phyloP scores from a whole-genome alignment of 2,113 vertebrate genomes.

The Neoarius graeffei region DNA sequence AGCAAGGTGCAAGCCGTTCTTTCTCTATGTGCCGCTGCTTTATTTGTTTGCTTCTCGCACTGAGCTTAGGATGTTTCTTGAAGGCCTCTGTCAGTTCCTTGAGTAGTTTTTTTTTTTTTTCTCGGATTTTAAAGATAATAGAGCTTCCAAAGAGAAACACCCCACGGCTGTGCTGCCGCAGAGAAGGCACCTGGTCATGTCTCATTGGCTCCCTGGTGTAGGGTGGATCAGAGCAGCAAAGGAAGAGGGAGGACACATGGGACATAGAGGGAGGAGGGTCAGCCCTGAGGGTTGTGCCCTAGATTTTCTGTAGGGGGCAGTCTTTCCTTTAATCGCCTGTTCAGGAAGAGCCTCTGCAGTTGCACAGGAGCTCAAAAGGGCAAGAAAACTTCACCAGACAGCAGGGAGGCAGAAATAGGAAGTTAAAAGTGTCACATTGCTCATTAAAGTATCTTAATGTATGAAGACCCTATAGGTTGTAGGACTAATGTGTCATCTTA shows the following conservation, averaged over 20 bases:
- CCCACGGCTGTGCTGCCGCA: conserved; percentile 45
- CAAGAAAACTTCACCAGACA: conserved; percentile 30
- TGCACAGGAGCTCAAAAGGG: conserved; percentile 39
- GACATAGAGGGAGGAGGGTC: conserved; percentile 30
- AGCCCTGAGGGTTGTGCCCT: conserved; percentile 46
- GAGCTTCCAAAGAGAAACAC: conserved; percentile 44
- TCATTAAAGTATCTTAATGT: conserved; percentile 20
- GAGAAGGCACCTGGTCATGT: conserved; percentile 56
- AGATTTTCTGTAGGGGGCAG: conserved; percentile 55
- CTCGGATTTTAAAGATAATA: conserved; percentile 48
- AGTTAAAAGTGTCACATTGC: conserved; percentile 28
- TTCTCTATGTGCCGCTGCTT: conserved; percentile 17
- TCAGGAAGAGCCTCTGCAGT: conserved; percentile 34
- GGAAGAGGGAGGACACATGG: conserved; percentile 39
- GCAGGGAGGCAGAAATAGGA: conserved; percentile 20
- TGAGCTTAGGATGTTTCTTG: conserved; percentile 32
- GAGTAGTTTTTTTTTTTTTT: conserved; percentile 24
- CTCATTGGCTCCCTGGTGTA: conserved; percentile 54
- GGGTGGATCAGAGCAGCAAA: conserved; percentile 49
- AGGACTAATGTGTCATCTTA: neutral
- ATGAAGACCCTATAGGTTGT: neutral
- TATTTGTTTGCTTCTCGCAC: conserved; percentile 41
- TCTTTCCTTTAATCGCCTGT: conserved; percentile 50
- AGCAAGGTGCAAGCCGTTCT: conserved; percentile 48
- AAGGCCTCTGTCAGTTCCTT: conserved; percentile 47